phyloP scores from a whole-genome alignment of 2,797 vertebrate species.

The Sebastes hubbsi region DNA sequence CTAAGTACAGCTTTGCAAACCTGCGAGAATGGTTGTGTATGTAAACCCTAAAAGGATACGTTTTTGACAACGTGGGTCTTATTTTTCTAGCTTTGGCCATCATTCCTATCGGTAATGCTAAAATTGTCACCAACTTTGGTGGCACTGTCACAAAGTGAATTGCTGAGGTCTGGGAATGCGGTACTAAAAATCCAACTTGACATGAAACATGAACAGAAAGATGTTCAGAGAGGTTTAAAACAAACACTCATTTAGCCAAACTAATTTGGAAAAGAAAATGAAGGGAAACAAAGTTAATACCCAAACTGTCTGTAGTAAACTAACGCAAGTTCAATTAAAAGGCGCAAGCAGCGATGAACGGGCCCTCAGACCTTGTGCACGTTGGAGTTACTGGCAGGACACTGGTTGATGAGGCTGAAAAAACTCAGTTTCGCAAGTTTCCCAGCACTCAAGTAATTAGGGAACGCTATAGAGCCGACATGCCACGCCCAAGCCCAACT shows the following conservation, averaged over 20 bases:
- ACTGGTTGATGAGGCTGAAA: too few relatives aligned
- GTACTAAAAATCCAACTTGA: background rate
- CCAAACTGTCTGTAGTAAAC: background rate
- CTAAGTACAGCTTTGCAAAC: background rate
- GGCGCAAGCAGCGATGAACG: accelerated
- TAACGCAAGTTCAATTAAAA: background rate
- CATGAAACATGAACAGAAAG: background rate
- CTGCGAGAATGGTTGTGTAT: too few relatives aligned
- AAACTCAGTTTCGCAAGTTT: too few relatives aligned
- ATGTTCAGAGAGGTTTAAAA: background rate
- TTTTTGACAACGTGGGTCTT: background rate
- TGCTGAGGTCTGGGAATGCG: background rate
- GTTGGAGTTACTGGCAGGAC: too few relatives aligned
- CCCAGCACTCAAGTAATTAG: accelerated
- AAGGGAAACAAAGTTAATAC: background rate
- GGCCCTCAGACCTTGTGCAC: too few relatives aligned
- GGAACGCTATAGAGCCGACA: too few relatives aligned
- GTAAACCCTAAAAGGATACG: background rate
- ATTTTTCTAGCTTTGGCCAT: background rate
- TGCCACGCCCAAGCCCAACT: too few relatives aligned
- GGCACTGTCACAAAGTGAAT: background rate
- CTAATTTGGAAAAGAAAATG: background rate
- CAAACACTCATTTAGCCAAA: background rate
- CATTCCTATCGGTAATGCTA: background rate
- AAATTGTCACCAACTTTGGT: background rate